phyloP scores from a whole-genome alignment of 1,140 invertebrate genomes.

The Cydia fagiglandana region DNA sequence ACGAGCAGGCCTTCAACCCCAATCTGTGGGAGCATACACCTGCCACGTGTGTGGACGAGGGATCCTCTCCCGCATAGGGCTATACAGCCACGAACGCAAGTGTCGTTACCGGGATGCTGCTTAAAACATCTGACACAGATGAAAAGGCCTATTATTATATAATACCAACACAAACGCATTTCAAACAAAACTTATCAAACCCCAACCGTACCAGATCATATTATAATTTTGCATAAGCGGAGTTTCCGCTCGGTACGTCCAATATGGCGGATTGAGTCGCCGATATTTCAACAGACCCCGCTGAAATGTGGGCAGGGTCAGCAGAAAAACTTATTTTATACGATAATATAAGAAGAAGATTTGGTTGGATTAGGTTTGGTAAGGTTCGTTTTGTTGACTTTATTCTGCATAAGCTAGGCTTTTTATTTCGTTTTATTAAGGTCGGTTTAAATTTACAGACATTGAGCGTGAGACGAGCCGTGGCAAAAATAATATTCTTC shows the following conservation, averaged over 20 bases:
- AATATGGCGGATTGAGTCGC: conserved; percentile 1
- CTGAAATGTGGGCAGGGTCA: conserved; percentile 1
- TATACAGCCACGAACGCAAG: too few species aligned
- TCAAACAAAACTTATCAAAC: background rate
- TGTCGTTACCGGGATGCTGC: too few species aligned
- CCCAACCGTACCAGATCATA: background rate
- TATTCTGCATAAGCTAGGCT: background rate
- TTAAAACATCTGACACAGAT: too few species aligned
- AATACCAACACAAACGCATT: background rate
- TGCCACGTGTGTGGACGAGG: too few species aligned
- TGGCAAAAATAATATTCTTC: too few species aligned
- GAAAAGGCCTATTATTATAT: too few species aligned
- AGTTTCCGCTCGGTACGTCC: conserved; percentile 4
- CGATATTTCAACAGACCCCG: conserved; percentile 9
- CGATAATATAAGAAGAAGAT: background rate
- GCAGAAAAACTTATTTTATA: conserved; percentile 2
- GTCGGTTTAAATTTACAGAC: too few species aligned
- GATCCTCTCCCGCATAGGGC: too few species aligned
- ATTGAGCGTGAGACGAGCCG: too few species aligned
- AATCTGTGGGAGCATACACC: too few species aligned
- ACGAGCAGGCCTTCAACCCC: too few species aligned
- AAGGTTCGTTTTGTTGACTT: background rate
- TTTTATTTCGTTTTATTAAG: too few species aligned
- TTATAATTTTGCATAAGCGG: background rate
- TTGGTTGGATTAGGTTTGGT: background rate